phyloP scores from a whole-genome alignment of 2,888 invertebrate genomes.

The Leptopterna dolabrata region DNA sequence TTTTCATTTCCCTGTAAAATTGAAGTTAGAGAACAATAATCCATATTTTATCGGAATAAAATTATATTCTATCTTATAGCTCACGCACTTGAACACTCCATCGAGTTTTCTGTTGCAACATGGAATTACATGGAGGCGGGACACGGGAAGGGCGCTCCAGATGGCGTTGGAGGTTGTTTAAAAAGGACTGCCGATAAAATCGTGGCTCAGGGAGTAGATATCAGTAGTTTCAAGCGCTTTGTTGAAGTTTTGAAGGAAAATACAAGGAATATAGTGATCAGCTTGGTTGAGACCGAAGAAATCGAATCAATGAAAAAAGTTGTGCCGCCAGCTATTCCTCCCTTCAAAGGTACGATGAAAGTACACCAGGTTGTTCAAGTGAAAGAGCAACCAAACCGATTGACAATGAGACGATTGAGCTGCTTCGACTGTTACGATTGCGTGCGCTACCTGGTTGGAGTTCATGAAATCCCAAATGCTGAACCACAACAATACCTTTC shows the following conservation, averaged over 20 bases:
- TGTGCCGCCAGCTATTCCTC: not conserved
- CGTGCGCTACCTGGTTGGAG: not conserved
- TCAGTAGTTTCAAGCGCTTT: not conserved
- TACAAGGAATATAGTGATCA: not conserved
- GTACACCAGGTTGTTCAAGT: not conserved
- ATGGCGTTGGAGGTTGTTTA: conserved; percentile 64
- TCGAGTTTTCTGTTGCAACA: conserved; percentile 50
- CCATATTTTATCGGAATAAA: too few species aligned
- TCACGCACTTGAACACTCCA: not conserved
- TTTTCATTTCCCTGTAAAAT: too few species aligned
- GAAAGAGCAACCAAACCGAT: not conserved
- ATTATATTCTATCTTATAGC: conserved; percentile 29
- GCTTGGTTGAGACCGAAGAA: not conserved
- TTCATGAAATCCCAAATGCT: too few species aligned
- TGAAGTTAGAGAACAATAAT: too few species aligned
- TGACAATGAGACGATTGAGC: not conserved
- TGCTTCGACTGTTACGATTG: not conserved
- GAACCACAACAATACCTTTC: not conserved
- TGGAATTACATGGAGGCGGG: conserved; percentile 65
- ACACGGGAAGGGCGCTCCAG: conserved; percentile 65
- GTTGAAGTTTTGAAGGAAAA: not conserved
- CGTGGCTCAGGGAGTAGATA: conserved; percentile 54
- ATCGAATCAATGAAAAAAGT: not conserved
- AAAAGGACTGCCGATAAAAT: conserved; percentile 63
- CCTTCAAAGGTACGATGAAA: not conserved